Conservation (phyloP, 2,797 vertebrate genomes). For the Pipistrellus kuhlii region DNA sequence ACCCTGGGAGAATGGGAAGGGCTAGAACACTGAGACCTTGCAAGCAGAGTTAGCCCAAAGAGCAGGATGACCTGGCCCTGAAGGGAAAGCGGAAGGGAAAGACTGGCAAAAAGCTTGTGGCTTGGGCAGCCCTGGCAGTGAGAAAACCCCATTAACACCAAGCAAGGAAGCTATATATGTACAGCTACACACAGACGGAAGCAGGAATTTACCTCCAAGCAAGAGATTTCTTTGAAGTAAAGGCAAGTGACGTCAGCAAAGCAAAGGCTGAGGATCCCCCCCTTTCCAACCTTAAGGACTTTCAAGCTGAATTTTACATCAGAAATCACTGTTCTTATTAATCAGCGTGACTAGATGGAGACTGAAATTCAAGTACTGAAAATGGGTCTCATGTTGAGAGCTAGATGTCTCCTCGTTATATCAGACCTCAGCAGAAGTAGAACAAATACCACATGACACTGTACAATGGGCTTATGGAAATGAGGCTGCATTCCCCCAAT, state of each 20-base stretch:
- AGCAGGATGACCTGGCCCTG: slow-evolving; percentile 58
- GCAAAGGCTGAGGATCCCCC: slow-evolving; percentile 71
- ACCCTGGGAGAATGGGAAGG: background rate
- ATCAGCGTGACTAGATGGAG: background rate
- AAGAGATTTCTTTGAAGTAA: slow-evolving; percentile 70
- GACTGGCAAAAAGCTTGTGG: background rate
- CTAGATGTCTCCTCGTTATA: slow-evolving; percentile 36
- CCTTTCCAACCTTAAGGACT: slow-evolving; percentile 31
- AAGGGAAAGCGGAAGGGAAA: slow-evolving; percentile 32
- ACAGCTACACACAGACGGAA: slow-evolving; percentile 55
- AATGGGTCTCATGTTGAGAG: slow-evolving; percentile 44
- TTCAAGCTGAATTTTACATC: slow-evolving; percentile 11
- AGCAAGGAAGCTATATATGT: slow-evolving; percentile 58
- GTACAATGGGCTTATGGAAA: background rate
- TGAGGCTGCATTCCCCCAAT: slow-evolving; percentile 57
- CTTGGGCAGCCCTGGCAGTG: background rate
- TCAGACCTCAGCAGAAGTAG: slow-evolving; percentile 42
- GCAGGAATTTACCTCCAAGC: slow-evolving; percentile 65
- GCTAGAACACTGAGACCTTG: background rate
- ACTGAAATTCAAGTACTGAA: slow-evolving; percentile 33
- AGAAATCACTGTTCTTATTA: slow-evolving; percentile 12
- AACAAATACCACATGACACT: slow-evolving; percentile 14
- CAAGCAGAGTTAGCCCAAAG: slow-evolving; percentile 20
- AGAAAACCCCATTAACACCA: slow-evolving; percentile 45
- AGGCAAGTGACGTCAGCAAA: slow-evolving; percentile 67